Conservation (phyloP, 2,888 invertebrate genomes). For the Fissipunctia ypsillon region DNA sequence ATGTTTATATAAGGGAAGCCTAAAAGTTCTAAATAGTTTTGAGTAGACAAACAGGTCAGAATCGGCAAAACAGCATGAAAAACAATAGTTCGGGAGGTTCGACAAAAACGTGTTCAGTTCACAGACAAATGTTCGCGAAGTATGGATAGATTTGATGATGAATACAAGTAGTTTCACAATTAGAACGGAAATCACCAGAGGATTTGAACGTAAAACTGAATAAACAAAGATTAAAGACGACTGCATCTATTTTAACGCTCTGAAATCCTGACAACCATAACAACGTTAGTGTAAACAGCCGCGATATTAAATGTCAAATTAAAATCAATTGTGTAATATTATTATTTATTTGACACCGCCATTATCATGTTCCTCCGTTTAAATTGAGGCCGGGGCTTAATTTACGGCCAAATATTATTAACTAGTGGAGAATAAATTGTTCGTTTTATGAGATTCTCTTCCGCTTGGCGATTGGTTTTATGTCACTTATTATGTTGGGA, state of each 20-base stretch:
- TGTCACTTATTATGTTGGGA: conserved; percentile 12
- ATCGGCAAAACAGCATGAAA: not conserved
- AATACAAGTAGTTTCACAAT: not conserved
- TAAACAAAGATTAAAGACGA: not conserved
- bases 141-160: not conserved
- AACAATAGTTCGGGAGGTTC: not conserved
- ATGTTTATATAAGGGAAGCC: not conserved
- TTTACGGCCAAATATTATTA: conserved; percentile 55
- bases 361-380: conserved; percentile 40
- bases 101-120: not conserved
- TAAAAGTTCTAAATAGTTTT: not conserved
- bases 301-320: conserved; percentile 52
- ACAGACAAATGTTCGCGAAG: not conserved
- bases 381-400: conserved; percentile 47
- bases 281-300: conserved; percentile 9
- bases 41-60: not conserved
- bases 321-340: conserved; percentile 59
- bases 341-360: conserved; percentile 55
- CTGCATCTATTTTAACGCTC: not conserved
- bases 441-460: conserved; percentile 52
- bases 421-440: conserved; percentile 49
- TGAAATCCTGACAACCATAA: conserved; percentile 2
- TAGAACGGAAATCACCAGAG: not conserved
- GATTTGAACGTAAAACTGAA: not conserved
- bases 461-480: conserved; percentile 42